These are phyloP conservation scores for Branchipolynoe longqiensis DNA, from an alignment of 2,888 invertebrate genomes.

Conservation along the genomic window DNA sequence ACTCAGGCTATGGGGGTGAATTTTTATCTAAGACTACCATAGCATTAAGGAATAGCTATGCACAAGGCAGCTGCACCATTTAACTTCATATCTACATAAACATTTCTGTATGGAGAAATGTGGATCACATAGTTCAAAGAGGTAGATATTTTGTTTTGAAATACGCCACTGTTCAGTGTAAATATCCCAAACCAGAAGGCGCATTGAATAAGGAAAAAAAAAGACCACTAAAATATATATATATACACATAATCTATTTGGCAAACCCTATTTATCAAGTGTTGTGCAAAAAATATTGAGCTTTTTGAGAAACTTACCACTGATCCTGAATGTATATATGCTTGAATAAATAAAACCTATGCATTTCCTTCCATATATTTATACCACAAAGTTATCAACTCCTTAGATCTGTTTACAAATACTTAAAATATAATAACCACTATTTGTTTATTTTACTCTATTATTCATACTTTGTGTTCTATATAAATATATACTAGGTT, in stretches of 20 bases:
- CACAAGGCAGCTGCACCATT: background rate
- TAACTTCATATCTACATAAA: too few relatives aligned
- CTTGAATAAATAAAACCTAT: conserved; percentile 31
- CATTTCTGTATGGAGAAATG: background rate
- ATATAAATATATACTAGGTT: background rate
- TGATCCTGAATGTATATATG: background rate
- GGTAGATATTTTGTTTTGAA: background rate
- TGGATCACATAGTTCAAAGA: background rate
- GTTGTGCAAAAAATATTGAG: background rate
- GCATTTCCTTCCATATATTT: background rate
- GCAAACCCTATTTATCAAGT: background rate
- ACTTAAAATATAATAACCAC: too few relatives aligned
- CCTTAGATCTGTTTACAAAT: too few relatives aligned
- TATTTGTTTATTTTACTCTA: too few relatives aligned
- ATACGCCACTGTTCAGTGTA: background rate
- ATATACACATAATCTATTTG: background rate
- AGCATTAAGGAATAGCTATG: background rate
- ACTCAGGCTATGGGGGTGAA: too few relatives aligned
- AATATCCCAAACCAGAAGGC: background rate
- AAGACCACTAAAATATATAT: background rate
- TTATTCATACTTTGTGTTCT: background rate
- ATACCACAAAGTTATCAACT: background rate
- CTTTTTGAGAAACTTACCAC: background rate
- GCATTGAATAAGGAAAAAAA: background rate
- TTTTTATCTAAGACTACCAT: background rate